Conservation (phyloP, 1,140 invertebrate species). For the Andrena cerasifolii region DNA sequence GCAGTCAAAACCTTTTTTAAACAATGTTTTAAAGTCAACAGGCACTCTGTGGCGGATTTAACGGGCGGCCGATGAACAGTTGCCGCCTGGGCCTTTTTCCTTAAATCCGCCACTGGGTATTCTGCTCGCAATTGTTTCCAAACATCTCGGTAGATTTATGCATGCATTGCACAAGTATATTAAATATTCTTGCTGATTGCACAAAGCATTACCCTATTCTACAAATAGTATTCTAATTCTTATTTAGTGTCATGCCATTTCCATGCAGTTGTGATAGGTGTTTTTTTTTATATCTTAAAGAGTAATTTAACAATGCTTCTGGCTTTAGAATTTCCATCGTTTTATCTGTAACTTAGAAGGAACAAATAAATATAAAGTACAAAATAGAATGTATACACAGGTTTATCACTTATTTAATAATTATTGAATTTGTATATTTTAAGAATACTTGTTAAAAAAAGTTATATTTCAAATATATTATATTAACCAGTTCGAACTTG, state of each 20-base stretch:
- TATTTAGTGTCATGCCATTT: conserved; percentile 8
- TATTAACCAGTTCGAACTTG: background rate
- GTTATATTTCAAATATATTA: background rate
- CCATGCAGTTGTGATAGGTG: conserved; percentile 4
- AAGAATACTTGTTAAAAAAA: background rate
- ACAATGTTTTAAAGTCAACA: background rate
- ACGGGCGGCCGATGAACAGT: too few species aligned
- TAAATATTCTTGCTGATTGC: background rate
- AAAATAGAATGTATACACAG: background rate
- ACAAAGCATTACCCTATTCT: background rate
- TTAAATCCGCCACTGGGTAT: too few species aligned
- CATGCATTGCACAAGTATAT: background rate
- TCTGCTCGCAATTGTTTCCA: background rate
- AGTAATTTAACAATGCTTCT: background rate
- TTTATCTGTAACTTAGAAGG: background rate
- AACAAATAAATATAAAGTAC: conserved; percentile 15
- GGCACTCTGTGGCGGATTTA: too few species aligned
- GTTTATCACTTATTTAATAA: background rate
- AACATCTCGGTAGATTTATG: background rate
- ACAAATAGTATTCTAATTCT: conserved; percentile 7
- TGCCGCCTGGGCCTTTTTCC: too few species aligned
- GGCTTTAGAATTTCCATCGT: conserved; percentile 2
- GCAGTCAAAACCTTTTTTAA: conserved; percentile 13
- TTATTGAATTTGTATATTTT: background rate
- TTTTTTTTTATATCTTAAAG: background rate